A percentile compares a stretch with the other conserved stretches of the same genome.
Evolutionary conservation across 1,140 invertebrate species (phyloP).

Genomic region (Odontomachus brunneus): DNA sequence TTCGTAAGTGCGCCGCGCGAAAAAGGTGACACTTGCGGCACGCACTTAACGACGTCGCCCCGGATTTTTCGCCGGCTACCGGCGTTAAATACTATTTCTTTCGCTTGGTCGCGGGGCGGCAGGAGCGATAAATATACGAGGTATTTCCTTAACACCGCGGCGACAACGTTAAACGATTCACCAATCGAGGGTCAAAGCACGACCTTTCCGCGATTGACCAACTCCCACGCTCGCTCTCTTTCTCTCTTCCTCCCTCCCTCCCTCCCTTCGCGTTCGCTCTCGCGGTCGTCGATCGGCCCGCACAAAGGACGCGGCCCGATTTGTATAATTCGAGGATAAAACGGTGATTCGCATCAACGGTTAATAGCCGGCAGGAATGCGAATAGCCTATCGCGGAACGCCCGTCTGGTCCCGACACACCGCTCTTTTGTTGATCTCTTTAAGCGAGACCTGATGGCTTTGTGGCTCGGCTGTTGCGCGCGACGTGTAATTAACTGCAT

Average conservation of each 20-base stretch:
- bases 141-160: conserved; percentile 9
- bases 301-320: conserved; percentile 60
- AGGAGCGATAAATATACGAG: conserved; percentile 12
- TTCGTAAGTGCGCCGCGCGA: conserved; percentile 33
- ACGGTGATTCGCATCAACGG: conserved; percentile 67
- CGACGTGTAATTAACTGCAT: conserved; percentile 71
- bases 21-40: conserved; percentile 20
- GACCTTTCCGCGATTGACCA: conserved; percentile 47
- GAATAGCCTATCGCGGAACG: conserved; percentile 42
- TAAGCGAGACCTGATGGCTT: conserved; percentile 43
- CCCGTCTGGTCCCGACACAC: conserved; percentile 20
- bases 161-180: background rate
- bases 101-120: background rate
- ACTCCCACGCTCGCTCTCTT: background rate
- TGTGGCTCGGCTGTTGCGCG: conserved; percentile 56
- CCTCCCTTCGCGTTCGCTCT: no score
- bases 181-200: conserved; percentile 54
- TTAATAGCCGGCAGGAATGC: conserved; percentile 67
- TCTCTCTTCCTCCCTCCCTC: background rate
- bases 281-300: conserved; percentile 41
- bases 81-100: conserved; percentile 41
- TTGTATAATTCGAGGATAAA: conserved; percentile 72
- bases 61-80: conserved; percentile 28
- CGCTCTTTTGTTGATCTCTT: conserved; percentile 56
- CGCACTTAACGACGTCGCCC: conserved; percentile 29